Evolutionary conservation across 2,113 vertebrate genomes (phyloP).

Genomic region (Chloroceryle aenea): DNA sequence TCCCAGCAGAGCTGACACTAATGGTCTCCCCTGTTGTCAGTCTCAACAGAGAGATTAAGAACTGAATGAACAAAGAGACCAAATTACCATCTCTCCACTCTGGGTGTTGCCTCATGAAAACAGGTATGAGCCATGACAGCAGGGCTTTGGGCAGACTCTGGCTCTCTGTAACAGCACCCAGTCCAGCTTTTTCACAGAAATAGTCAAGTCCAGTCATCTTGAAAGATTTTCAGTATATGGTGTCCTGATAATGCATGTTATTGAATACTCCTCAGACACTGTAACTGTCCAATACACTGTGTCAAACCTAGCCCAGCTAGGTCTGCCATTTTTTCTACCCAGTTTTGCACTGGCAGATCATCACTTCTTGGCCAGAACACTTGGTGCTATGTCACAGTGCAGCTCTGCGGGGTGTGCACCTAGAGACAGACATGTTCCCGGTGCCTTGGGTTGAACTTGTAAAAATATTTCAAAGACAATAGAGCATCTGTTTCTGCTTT

Average conservation of each 20-base stretch:
- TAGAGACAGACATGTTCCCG: accelerated
- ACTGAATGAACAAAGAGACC: slow-evolving; percentile 22
- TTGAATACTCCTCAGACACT: background rate
- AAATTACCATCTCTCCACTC: background rate
- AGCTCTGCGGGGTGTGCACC: background rate
- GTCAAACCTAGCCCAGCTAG: background rate
- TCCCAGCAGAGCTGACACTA: slow-evolving; percentile 38
- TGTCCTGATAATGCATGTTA: background rate
- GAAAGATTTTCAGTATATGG: background rate
- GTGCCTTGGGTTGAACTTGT: background rate
- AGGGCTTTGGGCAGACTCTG: background rate
- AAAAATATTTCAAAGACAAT: background rate
- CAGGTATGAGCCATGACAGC: background rate
- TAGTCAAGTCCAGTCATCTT: background rate
- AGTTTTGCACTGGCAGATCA: background rate
- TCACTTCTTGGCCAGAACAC: background rate
- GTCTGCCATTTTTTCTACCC: background rate
- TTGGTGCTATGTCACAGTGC: background rate
- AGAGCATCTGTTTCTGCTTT: background rate
- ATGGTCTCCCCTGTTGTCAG: slow-evolving; percentile 26
- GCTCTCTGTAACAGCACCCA: background rate
- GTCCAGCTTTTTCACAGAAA: background rate
- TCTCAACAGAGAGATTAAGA: slow-evolving; percentile 40
- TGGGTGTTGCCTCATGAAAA: background rate
- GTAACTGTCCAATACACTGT: accelerated